Base-by-base conservation (phyloP, 2,797 vertebrate species). In the Staurois parvus region DNA sequence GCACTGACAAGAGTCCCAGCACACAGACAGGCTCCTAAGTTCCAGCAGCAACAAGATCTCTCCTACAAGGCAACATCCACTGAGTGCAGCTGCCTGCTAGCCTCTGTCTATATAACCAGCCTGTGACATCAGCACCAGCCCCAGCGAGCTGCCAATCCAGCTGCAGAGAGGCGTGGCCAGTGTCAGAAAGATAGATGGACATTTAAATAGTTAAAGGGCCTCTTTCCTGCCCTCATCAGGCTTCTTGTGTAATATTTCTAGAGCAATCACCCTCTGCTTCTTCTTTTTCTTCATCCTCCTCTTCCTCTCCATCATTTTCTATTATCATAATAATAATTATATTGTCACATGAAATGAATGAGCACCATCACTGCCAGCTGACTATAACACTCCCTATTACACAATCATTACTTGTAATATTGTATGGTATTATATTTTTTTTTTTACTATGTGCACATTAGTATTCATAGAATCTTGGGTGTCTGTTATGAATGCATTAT, bases 101-200 rank as follows among this genome's bases (percentile, higher is more conserved):
- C 66, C 24, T 59, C 74, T 24, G 52, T 73, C 72, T 86, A 78
- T 83, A 83, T 83, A 82, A 73, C 74, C 74, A 26, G 79, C 29
- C 12, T 19, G 29, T 86, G 85, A 86, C 75, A 28, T 86, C 85
- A 83, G 19, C 15, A 6, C 9, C 64, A 77, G 67, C 15, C 59
- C 37, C 26, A 7, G 37, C 21, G 2, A 13, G 4, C 48, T 12
- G 21, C 83, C 83, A 84, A 84, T 84, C 52, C 42, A 3, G 12
- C 62, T 9, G 3, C 40, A 40, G 69, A 1, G 34, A 26, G 62
- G 84, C 48, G 84, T 74, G 42, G 45, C 62, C 66, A 28, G 26
- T 83, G 85, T 77, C 79, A 86, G 29, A 8, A 74, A 85, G 84
- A 85, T 29, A 79, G n/a, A 79, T 85, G 76, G 32, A 10, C 17